These are phyloP conservation scores for Neomorphus geoffroyi DNA, from an alignment of 2,797 vertebrate genomes.

Conservation along the genomic window DNA sequence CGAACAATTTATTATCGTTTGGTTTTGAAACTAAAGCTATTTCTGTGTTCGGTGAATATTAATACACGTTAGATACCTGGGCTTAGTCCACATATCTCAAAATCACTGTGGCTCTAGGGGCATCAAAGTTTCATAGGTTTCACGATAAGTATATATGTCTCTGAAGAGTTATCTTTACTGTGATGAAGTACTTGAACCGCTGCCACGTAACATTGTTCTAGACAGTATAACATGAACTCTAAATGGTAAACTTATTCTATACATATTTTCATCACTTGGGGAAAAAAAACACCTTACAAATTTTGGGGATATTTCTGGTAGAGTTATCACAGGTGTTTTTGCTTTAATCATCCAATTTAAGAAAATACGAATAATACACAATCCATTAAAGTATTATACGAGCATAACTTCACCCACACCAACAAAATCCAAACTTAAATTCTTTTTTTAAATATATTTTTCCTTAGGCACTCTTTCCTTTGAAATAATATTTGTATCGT, in stretches of 20 bases:
- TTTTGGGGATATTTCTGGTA: neutral
- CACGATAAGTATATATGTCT: neutral
- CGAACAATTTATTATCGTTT: neutral
- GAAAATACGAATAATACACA: neutral
- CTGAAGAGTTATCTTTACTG: neutral
- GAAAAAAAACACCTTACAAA: neutral
- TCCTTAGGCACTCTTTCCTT: neutral
- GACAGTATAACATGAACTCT: neutral
- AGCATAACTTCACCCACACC: neutral
- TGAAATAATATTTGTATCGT: neutral
- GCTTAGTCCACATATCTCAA: neutral
- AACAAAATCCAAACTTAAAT: neutral
- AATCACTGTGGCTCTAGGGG: neutral
- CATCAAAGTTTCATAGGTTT: neutral
- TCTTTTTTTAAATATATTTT: neutral
- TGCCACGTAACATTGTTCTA: neutral
- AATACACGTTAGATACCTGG: neutral
- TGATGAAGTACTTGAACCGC: neutral
- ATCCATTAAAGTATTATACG: neutral
- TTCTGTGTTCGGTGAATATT: neutral
- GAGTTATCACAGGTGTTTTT: neutral
- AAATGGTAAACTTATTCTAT: neutral
- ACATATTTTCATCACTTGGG: neutral
- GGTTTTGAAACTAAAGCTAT: neutral
- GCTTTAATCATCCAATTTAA: neutral